Conservation (phyloP, 37 sponge, comb jelly and placozoan species). For the Hormiphora californensis region DNA sequence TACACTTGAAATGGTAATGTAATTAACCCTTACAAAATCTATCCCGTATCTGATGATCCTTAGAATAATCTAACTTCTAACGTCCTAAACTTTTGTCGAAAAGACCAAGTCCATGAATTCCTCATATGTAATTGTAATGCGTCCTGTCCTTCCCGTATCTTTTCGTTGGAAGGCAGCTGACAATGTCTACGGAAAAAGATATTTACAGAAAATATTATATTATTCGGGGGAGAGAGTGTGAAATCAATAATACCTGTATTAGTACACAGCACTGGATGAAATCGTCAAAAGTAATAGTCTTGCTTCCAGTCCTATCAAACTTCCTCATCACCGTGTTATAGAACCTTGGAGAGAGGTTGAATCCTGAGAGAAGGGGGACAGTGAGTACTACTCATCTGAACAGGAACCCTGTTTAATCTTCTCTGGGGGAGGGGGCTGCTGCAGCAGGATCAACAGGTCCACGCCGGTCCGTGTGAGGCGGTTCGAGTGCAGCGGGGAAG, state of each 20-base stretch:
- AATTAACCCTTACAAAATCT: too few species aligned
- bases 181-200: conserved; percentile 68
- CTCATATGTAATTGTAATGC: conserved; percentile 93
- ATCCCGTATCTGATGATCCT: too few species aligned
- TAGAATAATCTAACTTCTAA: too few species aligned
- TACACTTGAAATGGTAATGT: too few species aligned
- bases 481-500: too few species aligned
- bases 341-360: conserved; percentile 81
- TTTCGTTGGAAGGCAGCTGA: conserved; percentile 85
- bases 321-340: conserved; percentile 80
- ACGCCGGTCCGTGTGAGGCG: too few species aligned
- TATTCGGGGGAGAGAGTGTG: background rate
- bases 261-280: conserved; percentile 97
- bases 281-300: conserved; percentile 92
- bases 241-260: conserved; percentile 70
- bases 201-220: background rate
- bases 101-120: conserved; percentile 93
- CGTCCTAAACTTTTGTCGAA: conserved; percentile 12
- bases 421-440: too few species aligned
- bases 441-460: too few species aligned
- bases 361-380: conserved; percentile 59
- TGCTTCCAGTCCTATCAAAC: conserved; percentile 87
- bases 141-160: conserved; percentile 88
- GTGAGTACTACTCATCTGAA: too few species aligned
- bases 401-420: too few species aligned